Conservation (phyloP, 2,888 invertebrate genomes). For the Leuctra nigra region DNA sequence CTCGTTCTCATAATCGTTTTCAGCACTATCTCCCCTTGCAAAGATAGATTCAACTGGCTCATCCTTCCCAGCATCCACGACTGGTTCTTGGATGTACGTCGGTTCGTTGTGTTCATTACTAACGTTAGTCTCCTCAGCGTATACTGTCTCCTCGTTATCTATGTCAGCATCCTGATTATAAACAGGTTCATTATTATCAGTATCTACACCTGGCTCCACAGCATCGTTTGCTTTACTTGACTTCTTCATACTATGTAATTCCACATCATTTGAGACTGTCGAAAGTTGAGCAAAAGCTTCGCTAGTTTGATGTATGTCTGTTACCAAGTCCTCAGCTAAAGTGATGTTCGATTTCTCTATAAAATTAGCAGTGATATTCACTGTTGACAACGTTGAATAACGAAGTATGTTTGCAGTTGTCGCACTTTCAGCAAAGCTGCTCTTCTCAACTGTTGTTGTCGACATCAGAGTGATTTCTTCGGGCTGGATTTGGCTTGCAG, state of each 20-base stretch:
- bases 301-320: no score
- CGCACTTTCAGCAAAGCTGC: neutral
- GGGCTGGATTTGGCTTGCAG: no score
- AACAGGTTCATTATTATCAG: no score
- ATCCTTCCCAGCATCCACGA: neutral
- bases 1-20: neutral
- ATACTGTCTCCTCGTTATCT: no score
- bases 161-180: no score
- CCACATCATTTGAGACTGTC: no score
- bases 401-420: neutral
- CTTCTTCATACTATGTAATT: no score
- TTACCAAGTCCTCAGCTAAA: no score
- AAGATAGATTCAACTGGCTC: neutral
- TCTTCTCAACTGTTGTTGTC: neutral
- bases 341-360: no score
- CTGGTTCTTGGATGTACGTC: neutral
- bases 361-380: neutral
- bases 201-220: neutral
- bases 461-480: neutral
- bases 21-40: neutral
- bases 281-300: no score
- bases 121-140: no score
- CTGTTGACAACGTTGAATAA: neutral
- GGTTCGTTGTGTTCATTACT: no score
- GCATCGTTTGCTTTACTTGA: neutral